Evolutionary conservation across 2,888 invertebrate species (phyloP), one percentile per base, ranked within the genome.

Genomic region (Leptothorax acervorum): DNA sequence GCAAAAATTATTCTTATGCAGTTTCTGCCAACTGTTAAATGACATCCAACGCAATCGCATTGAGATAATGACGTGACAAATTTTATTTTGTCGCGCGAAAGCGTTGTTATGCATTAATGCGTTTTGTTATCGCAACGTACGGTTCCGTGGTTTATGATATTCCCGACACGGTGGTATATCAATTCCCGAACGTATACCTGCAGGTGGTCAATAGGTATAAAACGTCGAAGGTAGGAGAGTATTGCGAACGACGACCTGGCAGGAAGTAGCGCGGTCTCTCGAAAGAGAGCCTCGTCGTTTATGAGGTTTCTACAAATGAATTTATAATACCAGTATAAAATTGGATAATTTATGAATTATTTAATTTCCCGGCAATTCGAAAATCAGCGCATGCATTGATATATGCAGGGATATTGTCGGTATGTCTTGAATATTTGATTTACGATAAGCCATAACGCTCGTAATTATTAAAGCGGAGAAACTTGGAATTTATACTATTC

Each of bases 201-300:
- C 89, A 89, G 86, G 89, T 89, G 87, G 89, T 63, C 82, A 71
- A 75, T 23, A 51, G 60, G 42, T 60, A 84, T 86, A 62, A 74
- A 83, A 65, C 48, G 74, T 60, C 66, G 63, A n/a, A 82, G 62
- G 66, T 31, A n/a, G 39, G 23, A 9, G 76, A 84, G 63, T 82
- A 85, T 87, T 70, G 76, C 70, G 79, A 83, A 81, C 51, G n/a
- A 42, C 28, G 35, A 28, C 76, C 71, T 51, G 45, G 70, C 51
- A 78, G 74, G 73, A 85, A 83, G 78, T 76, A 76, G 71, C 81
- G 15, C 81, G 15, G n/a, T 53, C 48, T 60, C 71, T 51, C 62
- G 79, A 82, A 60, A 88, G 73, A 86, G 28, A 51, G 8, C 12
- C 48, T 78, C 68, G 39, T 71, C 62, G 55, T 88, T 88, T 88